These are phyloP conservation scores for Sarcophaga variegata DNA, from an alignment of 2,888 invertebrate genomes.

Conservation along the genomic window DNA sequence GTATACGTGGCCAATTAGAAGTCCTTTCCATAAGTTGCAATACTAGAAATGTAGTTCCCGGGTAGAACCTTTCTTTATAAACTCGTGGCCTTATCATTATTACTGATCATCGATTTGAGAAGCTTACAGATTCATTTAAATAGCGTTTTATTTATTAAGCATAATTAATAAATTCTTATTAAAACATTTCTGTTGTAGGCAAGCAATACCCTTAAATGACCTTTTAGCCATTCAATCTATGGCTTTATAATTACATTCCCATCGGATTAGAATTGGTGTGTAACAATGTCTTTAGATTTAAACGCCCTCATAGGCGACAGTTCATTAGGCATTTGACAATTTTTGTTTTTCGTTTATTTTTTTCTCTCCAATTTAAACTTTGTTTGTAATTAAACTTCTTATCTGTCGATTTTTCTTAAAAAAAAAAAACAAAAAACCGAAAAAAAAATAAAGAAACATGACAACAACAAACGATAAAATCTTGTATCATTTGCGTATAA, in stretches of 20 bases:
- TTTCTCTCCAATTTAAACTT: not conserved
- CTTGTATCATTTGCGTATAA: conserved; percentile 15
- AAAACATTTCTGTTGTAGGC: not conserved
- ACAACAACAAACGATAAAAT: conserved; percentile 1
- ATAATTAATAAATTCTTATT: not conserved
- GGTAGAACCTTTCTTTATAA: too few species aligned
- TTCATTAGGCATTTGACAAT: conserved; percentile 15
- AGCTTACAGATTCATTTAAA: too few species aligned
- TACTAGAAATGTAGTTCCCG: too few species aligned
- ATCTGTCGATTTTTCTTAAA: not conserved
- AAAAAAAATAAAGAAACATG: conserved; percentile 25
- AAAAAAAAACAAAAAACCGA: too few species aligned
- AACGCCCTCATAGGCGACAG: conserved; percentile 20
- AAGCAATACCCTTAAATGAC: not conserved
- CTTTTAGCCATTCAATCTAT: not conserved
- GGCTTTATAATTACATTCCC: not conserved
- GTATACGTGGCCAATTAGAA: too few species aligned
- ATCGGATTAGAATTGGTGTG: not conserved
- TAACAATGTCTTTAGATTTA: conserved; percentile 7
- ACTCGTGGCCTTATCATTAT: too few species aligned
- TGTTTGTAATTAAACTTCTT: conserved; percentile 8
- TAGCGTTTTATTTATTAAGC: too few species aligned
- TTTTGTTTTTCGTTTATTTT: not conserved
- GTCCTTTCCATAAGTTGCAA: too few species aligned
- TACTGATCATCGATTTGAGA: too few species aligned